A percentile compares a stretch with the other conserved stretches of the same genome.
phyloP scores from a whole-genome alignment of 2,888 invertebrate species.

The Diploptera punctata region DNA sequence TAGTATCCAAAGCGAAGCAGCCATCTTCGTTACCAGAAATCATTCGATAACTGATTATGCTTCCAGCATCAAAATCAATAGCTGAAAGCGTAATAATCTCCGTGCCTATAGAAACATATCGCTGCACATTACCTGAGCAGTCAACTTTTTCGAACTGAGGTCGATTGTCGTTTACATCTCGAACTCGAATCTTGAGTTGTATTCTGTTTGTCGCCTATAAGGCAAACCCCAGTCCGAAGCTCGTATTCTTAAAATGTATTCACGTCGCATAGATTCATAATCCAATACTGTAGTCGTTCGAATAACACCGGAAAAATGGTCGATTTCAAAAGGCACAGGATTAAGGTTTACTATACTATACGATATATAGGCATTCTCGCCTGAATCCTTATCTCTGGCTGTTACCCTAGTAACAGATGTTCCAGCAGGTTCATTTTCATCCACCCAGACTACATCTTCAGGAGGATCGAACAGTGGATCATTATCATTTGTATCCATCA shows the following conservation, averaged over 20 bases:
- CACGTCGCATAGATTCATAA: conserved; percentile 88
- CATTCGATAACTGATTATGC: conserved; percentile 86
- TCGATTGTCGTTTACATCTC: conserved; percentile 91
- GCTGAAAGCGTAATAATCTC: conserved; percentile 90
- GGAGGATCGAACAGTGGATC: conserved; percentile 84
- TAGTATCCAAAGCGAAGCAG: conserved; percentile 84
- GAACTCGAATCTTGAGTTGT: conserved; percentile 78
- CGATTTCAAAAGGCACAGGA: conserved; percentile 93
- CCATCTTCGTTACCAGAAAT: conserved; percentile 89
- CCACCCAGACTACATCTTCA: conserved; percentile 73
- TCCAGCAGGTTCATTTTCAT: conserved; percentile 89
- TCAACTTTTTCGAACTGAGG: conserved; percentile 89
- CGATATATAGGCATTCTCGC: conserved; percentile 94
- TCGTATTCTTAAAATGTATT: conserved; percentile 80
- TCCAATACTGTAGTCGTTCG: conserved; percentile 83
- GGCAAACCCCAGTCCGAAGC: conserved; percentile 97
- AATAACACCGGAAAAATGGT: conserved; percentile 92
- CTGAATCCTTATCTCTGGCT: conserved; percentile 89
- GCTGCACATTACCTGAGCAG: conserved; percentile 82
- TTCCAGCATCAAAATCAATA: conserved; percentile 91
- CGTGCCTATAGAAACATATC: conserved; percentile 76
- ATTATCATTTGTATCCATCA: conserved; percentile 94
- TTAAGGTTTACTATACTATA: conserved; percentile 92
- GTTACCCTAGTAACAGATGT: conserved; percentile 82
- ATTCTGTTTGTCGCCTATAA: conserved; percentile 91